These are phyloP conservation scores for Corapipo altera DNA, from an alignment of 2,113 vertebrate genomes.

Conservation along the genomic window DNA sequence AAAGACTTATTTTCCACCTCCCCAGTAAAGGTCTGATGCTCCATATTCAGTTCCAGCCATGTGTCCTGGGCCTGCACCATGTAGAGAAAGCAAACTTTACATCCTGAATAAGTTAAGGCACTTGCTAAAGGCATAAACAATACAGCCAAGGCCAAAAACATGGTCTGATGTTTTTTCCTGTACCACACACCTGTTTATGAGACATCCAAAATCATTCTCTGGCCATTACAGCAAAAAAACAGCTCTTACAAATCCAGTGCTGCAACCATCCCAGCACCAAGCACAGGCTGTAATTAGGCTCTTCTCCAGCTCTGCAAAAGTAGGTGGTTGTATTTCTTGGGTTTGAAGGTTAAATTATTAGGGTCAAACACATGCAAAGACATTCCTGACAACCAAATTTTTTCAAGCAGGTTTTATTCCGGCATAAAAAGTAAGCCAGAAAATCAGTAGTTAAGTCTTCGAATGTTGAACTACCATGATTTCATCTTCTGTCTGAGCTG, in stretches of 20 bases:
- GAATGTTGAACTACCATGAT: not conserved
- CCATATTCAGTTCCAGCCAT: not conserved
- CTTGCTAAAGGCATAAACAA: constrained; percentile 9
- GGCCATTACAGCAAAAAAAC: not conserved
- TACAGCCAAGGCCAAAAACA: not conserved
- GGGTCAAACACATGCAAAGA: not conserved
- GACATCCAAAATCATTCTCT: not conserved
- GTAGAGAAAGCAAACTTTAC: not conserved
- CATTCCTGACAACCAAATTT: not conserved
- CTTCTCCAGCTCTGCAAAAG: not conserved
- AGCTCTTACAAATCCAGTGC: not conserved
- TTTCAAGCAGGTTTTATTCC: not conserved
- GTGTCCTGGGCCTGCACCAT: not conserved
- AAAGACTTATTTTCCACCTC: not conserved
- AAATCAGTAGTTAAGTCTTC: constrained; percentile 31
- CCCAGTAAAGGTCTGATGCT: not conserved
- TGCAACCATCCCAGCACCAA: not conserved
- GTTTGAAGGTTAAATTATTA: not conserved
- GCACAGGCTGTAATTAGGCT: not conserved
- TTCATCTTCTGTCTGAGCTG: constrained; percentile 28
- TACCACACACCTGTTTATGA: not conserved
- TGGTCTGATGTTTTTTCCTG: not conserved
- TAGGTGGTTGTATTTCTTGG: not conserved
- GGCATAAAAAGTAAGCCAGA: not conserved
- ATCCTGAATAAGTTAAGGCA: not conserved